Evolutionary conservation across 2,888 invertebrate species (phyloP).

Genomic region (Lasioglossum figueresi): DNA sequence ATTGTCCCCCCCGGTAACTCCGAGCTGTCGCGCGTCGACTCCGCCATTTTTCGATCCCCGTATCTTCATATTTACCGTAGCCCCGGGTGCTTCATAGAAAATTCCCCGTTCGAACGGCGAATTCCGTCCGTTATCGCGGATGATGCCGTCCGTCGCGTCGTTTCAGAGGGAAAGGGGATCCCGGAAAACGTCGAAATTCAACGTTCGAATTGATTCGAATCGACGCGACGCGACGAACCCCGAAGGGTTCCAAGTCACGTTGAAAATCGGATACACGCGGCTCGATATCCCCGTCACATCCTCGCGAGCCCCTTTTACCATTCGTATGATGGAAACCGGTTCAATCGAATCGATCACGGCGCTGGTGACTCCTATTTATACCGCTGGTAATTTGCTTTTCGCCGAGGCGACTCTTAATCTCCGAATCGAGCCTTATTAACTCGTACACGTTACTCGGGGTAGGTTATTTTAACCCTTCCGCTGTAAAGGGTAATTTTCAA

Average conservation of each 20-base stretch:
- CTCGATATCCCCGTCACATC: neutral
- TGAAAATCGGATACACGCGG: slow-evolving; percentile 7
- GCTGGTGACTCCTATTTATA: neutral
- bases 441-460: too few relatives aligned
- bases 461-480: too few relatives aligned
- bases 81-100: neutral
- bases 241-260: slow-evolving; percentile 5
- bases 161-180: neutral
- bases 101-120: neutral
- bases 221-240: slow-evolving; percentile 9
- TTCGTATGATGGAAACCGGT: neutral
- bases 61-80: neutral
- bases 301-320: neutral
- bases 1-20: neutral
- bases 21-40: neutral
- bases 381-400: too few relatives aligned
- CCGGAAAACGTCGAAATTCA: slow-evolving; percentile 7
- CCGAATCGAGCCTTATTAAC: too few relatives aligned
- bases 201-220: neutral
- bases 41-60: neutral
- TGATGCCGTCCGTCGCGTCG: too few relatives aligned
- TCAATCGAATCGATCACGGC: neutral
- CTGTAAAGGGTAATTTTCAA: too few relatives aligned
- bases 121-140: neutral
- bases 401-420: too few relatives aligned